These are phyloP conservation scores for Rhyacichthys aspro DNA, from an alignment of 2,797 vertebrate genomes.

Conservation along the genomic window DNA sequence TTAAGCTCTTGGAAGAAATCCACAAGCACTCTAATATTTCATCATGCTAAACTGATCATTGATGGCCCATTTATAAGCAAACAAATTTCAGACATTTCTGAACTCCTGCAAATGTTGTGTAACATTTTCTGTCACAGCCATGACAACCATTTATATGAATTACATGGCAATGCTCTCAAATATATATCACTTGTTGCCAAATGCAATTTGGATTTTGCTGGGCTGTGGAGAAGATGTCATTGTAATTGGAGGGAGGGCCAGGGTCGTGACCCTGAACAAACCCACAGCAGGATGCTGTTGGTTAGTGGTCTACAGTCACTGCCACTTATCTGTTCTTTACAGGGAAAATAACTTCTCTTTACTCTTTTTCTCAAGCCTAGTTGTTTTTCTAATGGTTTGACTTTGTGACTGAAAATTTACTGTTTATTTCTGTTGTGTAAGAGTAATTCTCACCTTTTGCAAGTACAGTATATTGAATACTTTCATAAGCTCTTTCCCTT, in stretches of 20 bases:
- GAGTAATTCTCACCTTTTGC: too few relatives aligned
- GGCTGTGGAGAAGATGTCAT: constrained; percentile 60
- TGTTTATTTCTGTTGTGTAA: background rate
- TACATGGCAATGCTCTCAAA: constrained; percentile 36
- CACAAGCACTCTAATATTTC: too few relatives aligned
- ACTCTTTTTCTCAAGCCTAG: constrained; percentile 26
- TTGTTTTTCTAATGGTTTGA: constrained; percentile 39
- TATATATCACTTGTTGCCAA: constrained; percentile 44
- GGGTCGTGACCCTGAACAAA: constrained; percentile 63
- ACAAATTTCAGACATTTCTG: too few relatives aligned
- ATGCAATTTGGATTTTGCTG: constrained; percentile 52
- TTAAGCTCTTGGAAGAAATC: too few relatives aligned
- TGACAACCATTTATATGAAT: constrained; percentile 19
- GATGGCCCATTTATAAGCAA: too few relatives aligned
- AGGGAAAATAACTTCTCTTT: constrained; percentile 48
- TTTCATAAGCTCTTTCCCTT: background rate
- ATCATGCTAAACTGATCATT: too few relatives aligned
- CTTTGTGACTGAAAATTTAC: background rate
- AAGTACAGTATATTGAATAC: background rate
- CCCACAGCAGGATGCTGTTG: constrained; percentile 65
- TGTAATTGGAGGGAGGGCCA: constrained; percentile 64
- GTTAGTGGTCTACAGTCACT: constrained; percentile 64
- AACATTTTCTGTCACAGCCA: constrained; percentile 10
- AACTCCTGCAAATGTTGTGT: background rate
- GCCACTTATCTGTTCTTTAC: constrained; percentile 63